Conservation (phyloP, 2,113 vertebrate genomes). For the Prionailurus viverrinus region DNA sequence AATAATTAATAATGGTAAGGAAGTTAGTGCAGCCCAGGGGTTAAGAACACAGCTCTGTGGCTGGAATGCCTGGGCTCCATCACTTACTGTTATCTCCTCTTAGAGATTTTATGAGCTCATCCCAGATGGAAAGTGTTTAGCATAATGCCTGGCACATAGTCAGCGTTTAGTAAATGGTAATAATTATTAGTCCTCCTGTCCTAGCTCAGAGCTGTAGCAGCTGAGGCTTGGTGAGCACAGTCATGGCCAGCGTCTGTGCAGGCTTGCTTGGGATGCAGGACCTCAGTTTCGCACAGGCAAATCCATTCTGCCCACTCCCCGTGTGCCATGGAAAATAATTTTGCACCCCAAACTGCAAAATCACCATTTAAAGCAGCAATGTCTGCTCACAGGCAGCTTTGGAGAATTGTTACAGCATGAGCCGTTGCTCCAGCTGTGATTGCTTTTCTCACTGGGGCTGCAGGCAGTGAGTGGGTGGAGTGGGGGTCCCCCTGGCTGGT, state of each 20-base stretch:
- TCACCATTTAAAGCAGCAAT: not conserved
- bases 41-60: not conserved
- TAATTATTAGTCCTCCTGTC: not conserved
- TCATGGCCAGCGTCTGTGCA: not conserved
- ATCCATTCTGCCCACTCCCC: constrained; percentile 12
- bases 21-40: not conserved
- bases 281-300: not conserved
- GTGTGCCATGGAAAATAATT: not conserved
- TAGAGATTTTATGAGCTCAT: not conserved
- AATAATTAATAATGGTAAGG: not conserved
- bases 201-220: not conserved
- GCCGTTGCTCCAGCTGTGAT: not conserved
- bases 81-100: rapidly evolving
- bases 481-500: not conserved
- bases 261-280: not conserved
- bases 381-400: not conserved
- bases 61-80: not conserved
- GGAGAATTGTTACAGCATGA: not conserved
- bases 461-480: no score
- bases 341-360: constrained; percentile 24
- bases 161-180: not conserved
- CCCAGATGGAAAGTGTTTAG: not conserved
- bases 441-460: not conserved
- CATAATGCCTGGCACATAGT: not conserved
- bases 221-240: not conserved